Evolutionary conservation across 2,113 vertebrate genomes (phyloP).

Genomic region (Romanogobio albipinnatus): DNA sequence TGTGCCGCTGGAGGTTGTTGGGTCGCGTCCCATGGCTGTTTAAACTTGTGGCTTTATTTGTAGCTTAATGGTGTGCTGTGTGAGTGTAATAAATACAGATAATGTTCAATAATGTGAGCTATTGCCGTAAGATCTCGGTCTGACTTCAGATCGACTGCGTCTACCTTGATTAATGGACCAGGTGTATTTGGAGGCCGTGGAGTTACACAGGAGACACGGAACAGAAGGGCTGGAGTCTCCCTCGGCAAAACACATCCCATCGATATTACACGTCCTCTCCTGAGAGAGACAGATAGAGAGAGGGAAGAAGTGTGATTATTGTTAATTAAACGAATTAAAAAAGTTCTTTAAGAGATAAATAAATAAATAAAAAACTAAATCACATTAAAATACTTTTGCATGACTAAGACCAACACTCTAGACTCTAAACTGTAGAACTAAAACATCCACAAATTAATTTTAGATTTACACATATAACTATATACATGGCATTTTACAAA

Average conservation of each 20-base stretch:
- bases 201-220: conserved; percentile 76
- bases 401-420: too few species aligned
- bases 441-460: too few species aligned
- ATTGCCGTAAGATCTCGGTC: background rate
- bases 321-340: too few species aligned
- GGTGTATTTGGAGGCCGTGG: conserved; percentile 69
- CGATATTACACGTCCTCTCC: conserved; percentile 77
- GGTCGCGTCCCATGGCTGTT: background rate
- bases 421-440: too few species aligned
- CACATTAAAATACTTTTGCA: too few species aligned
- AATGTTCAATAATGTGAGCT: background rate
- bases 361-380: too few species aligned
- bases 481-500: too few species aligned
- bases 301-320: background rate
- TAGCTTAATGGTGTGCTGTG: background rate
- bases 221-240: conserved; percentile 72
- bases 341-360: too few species aligned
- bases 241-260: conserved; percentile 76
- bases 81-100: background rate
- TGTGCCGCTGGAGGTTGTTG: background rate
- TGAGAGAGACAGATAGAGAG: conserved; percentile 42
- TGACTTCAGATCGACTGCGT: background rate
- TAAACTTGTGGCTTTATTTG: background rate
- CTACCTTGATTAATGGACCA: conserved; percentile 80
- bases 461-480: too few species aligned